Conservation (phyloP, 2,113 vertebrate species). For the Xyrauchen texanus region DNA sequence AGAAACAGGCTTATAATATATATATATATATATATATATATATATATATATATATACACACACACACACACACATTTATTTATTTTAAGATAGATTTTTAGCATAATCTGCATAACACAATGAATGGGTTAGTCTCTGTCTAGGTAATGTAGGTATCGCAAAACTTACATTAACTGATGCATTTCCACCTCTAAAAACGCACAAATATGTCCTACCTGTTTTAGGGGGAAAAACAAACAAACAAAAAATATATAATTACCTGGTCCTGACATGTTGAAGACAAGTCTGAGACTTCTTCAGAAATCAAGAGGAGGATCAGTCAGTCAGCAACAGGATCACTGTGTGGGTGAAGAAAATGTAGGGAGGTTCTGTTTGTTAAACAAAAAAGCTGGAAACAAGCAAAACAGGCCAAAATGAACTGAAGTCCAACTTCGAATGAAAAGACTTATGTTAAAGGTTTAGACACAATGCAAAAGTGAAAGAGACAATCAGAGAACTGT, state of each 20-base stretch:
- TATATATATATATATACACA: no score
- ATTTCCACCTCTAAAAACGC: background rate
- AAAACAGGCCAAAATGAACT: background rate
- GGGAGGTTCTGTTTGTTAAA: background rate
- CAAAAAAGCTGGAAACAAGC: background rate
- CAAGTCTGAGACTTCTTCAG: background rate
- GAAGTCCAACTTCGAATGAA: background rate
- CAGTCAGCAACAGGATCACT: background rate
- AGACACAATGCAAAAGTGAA: background rate
- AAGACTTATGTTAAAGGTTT: background rate
- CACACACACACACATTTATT: no score
- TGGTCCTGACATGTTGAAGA: constrained; percentile 36
- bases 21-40: no score
- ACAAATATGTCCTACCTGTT: background rate
- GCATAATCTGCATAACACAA: no score
- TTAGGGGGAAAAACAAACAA: background rate
- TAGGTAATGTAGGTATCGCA: no score
- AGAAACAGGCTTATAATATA: no score
- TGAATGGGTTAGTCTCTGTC: no score
- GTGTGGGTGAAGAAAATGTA: constrained; percentile 2
- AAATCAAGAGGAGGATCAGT: background rate
- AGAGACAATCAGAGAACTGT: no score
- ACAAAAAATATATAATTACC: background rate
- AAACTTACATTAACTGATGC: background rate
- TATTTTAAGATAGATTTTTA: no score